Conservation (phyloP, 2,888 invertebrate species). For the Acleris laterana region DNA sequence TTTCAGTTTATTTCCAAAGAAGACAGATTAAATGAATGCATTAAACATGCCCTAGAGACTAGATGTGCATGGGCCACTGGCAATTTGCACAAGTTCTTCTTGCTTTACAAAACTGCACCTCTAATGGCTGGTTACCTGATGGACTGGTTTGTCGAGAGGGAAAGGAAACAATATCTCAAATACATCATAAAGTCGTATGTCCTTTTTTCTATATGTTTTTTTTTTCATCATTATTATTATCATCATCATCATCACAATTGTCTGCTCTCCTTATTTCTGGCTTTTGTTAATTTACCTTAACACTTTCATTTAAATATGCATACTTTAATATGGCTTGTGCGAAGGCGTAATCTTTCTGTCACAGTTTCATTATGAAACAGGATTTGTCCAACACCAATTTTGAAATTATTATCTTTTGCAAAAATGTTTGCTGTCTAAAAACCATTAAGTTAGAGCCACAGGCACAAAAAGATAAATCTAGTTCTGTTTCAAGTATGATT, state of each 20-base stretch:
- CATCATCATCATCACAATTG: background rate
- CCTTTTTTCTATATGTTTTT: conserved; percentile 52
- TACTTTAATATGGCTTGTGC: too few species aligned
- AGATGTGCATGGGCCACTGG: conserved; percentile 96
- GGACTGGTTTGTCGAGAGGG: conserved; percentile 98
- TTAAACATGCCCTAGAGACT: conserved; percentile 93
- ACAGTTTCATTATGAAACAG: too few species aligned
- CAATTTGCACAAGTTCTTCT: conserved; percentile 97
- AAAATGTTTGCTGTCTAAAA: too few species aligned
- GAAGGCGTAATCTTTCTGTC: too few species aligned
- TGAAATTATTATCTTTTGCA: too few species aligned
- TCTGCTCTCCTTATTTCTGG: too few species aligned
- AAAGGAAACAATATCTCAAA: conserved; percentile 95
- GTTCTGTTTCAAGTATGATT: too few species aligned
- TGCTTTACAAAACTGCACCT: conserved; percentile 94
- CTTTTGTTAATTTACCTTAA: too few species aligned
- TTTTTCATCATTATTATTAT: conserved; percentile 1
- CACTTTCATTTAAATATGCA: too few species aligned
- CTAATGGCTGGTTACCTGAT: conserved; percentile 98
- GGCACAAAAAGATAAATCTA: too few species aligned
- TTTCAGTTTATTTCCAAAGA: conserved; percentile 91
- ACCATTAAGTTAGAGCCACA: too few species aligned
- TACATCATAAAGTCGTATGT: conserved; percentile 98
- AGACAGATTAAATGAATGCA: conserved; percentile 92
- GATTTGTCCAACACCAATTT: too few species aligned